Evolutionary conservation across 2,113 vertebrate genomes (phyloP).

Genomic region (Pleuronectes platessa): DNA sequence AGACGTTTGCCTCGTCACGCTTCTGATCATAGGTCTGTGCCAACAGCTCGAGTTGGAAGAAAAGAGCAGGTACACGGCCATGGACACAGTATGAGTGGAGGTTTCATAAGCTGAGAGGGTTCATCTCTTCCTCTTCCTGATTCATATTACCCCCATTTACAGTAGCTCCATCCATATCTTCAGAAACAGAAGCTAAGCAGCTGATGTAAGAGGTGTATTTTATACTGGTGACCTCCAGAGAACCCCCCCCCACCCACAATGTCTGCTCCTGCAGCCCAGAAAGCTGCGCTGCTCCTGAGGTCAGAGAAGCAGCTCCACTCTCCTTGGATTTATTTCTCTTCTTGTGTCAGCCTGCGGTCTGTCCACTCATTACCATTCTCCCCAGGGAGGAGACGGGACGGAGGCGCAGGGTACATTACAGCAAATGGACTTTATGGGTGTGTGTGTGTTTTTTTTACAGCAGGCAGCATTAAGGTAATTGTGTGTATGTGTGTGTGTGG

Average conservation of each 20-base stretch:
- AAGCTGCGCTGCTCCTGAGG: conserved; percentile 18
- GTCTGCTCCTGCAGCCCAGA: background rate
- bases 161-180: background rate
- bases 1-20: conserved; percentile 29
- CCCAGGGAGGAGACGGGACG: conserved; percentile 65
- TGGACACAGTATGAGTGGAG: background rate
- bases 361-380: conserved; percentile 79
- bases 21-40: background rate
- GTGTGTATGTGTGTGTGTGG: conserved; percentile 28
- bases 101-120: background rate
- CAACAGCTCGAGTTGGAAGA: background rate
- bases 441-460: conserved; percentile 64
- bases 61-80: conserved; percentile 19
- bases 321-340: conserved; percentile 65
- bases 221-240: conserved; percentile 19
- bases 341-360: conserved; percentile 54
- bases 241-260: background rate
- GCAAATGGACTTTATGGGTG: conserved; percentile 82
- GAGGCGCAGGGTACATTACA: conserved; percentile 70
- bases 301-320: conserved; percentile 40
- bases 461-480: conserved; percentile 84
- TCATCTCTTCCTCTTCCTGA: background rate
- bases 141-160: background rate
- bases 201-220: conserved; percentile 14
- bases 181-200: background rate